Evolutionary conservation across 2,888 invertebrate species (phyloP), one percentile per base, ranked within the genome.

Genomic region (Trachelus tabidus): DNA sequence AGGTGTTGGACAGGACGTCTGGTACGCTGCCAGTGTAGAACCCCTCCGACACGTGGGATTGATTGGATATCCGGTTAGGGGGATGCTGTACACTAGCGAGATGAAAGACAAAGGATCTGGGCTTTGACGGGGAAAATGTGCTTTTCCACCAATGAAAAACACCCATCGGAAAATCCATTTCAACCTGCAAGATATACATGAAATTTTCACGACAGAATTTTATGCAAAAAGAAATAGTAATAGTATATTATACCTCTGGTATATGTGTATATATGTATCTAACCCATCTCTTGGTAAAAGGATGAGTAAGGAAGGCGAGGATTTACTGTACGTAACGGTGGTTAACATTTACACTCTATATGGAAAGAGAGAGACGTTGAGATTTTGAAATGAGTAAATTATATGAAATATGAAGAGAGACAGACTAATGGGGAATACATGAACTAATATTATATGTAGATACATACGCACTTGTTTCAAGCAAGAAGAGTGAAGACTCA

Each of bases 61-160:
- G 91, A 91, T 91, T 90, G 90, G 89, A 89, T 88, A 88, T 85
- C 73, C 37, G 35, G 34, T 30, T 30, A 30, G 35, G 30, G 74
- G 37, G 74, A 34, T 74, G 34, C 74, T 34, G 12, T 34, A 34
- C 31, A 33, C 33, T 23, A 31, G 12, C 31, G 85, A 87, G 87
- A 89, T 89, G 88, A 90, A 90, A 90, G 88, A 89, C 89, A 88
- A 88, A 88, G 86, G 82, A 79, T 76, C 79, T 79, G 69, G 80
- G 56, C 71, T 34, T 71, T 34, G 71, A 34, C 68, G 12, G 75
- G 3, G 30, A 68, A 75, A 33, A 75, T 56, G 33, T 56, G 75
- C 68, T 56, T 75, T 33, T 35, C 33, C 71, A 33, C 15, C 56
- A 23, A 56, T 56, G 56, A 56, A 56, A 56, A 56, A 56, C 56